Base-by-base conservation (phyloP, 2,888 invertebrate species). In the Temnothorax rugatulus region DNA sequence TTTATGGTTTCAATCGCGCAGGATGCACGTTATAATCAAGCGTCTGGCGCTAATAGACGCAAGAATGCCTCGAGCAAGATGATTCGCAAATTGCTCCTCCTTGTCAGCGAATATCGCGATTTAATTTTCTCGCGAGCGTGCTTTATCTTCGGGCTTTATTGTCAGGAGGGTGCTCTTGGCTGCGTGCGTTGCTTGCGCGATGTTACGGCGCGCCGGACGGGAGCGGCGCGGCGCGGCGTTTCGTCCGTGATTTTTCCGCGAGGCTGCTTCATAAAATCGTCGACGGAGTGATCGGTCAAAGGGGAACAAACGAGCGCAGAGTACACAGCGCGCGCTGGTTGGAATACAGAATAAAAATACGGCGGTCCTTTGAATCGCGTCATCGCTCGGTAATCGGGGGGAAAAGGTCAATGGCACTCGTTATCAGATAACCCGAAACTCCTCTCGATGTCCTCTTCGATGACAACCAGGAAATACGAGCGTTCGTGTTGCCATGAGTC, bases 381-480 rank as follows among this genome's bases (percentile, higher is more conserved):
- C 79, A 81, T 74, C 57, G 61, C 21, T 15, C 68, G 86, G 83
- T 90, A 85, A 89, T 89, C 90, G 85, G 89, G 79, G 63, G 64
- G 47, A 50, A 83, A 87, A 82, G 81, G 82, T 89, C 84, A 87
- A 88, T 82, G 84, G 79, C 82, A 77, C 85, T 85, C 75, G 85
- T 68, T 87, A 87, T 89, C 89, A 85, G 84, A 88, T 86, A 81
- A 64, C 57, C 68, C 84, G 76, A 84, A 68, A 66, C 81, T 79
- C 82, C 54, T 68, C 64, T 77, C 82, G 41, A 63, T 77, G 69
- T 69, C 69, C 86, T 79, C 71, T 82, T 84, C 77, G 61, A 61
- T 75, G 66, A 77, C 57, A 57, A 47, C 34, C 59, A 18, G 68
- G 50, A 61, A 61, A 82, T 64, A 50, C 71, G 69, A 82, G 47